Conservation (phyloP, 2,797 vertebrate species). For the Lagorchestes hirsutus region DNA sequence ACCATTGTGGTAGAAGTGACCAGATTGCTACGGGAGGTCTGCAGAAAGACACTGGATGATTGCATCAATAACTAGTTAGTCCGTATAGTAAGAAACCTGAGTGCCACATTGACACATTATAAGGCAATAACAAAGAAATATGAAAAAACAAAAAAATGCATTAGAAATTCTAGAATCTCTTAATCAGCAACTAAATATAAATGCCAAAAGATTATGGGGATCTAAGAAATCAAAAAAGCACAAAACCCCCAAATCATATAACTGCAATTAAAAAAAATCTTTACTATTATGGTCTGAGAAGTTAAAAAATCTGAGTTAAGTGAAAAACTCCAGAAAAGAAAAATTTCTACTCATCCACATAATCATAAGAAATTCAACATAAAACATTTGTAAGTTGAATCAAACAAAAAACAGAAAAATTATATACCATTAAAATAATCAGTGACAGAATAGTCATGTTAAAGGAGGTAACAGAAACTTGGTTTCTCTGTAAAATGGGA, state of each 20-base stretch:
- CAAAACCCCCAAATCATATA: background rate
- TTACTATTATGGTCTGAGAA: background rate
- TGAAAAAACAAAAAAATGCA: background rate
- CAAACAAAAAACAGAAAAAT: background rate
- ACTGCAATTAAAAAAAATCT: background rate
- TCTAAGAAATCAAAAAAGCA: background rate
- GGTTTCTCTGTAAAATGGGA: background rate
- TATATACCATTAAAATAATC: background rate
- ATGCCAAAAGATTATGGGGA: background rate
- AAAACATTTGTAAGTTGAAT: background rate
- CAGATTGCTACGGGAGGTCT: background rate
- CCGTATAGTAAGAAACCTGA: background rate
- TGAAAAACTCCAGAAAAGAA: background rate
- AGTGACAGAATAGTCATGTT: background rate
- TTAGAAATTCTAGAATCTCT: background rate
- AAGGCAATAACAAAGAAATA: background rate
- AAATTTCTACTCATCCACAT: background rate
- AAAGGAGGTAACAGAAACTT: background rate
- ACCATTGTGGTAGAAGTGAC: background rate
- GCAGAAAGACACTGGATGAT: background rate
- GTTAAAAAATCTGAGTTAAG: background rate
- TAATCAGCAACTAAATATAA: background rate
- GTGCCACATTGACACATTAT: background rate
- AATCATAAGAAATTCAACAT: background rate
- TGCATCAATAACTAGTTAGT: background rate